phyloP scores from a whole-genome alignment of 35 echinoderm and acorn worm genomes.

The Eucidaris tribuloides region DNA sequence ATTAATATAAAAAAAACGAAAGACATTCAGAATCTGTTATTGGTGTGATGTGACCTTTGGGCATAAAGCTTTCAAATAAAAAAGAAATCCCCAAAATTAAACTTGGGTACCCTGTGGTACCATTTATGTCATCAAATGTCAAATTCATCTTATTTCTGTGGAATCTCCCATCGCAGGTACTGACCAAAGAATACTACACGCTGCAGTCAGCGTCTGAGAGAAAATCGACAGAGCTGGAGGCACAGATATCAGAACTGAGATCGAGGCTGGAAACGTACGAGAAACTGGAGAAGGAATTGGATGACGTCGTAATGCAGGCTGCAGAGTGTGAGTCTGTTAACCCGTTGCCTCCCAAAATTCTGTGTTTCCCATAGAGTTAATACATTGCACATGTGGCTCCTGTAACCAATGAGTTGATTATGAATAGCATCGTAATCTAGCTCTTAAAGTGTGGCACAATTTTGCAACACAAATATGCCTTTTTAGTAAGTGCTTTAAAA shows the following conservation, averaged over 20 bases:
- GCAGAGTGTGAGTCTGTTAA: slow-evolving; percentile 76
- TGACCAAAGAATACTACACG: slow-evolving; percentile 94
- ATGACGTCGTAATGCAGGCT: slow-evolving; percentile 99
- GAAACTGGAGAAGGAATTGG: slow-evolving; percentile 89
- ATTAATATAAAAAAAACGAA: too few species aligned
- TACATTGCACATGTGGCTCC: background rate
- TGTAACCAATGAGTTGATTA: background rate
- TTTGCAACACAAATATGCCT: background rate
- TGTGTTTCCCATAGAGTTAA: background rate
- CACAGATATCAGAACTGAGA: slow-evolving; percentile 57
- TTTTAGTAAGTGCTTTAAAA: too few species aligned
- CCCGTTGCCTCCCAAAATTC: background rate
- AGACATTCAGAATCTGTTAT: too few species aligned
- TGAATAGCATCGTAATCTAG: background rate
- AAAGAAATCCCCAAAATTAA: too few species aligned
- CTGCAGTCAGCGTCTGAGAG: slow-evolving; percentile 78
- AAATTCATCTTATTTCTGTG: too few species aligned
- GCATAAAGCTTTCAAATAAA: too few species aligned
- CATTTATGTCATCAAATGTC: too few species aligned
- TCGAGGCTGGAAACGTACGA: slow-evolving; percentile 82
- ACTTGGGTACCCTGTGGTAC: too few species aligned
- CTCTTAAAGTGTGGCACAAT: background rate
- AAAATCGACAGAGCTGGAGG: slow-evolving; percentile 66
- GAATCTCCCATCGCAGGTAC: too few species aligned
- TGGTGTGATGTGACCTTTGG: too few species aligned